Evolutionary conservation across 1,140 invertebrate genomes (phyloP).

Genomic region (Copidosoma floridanum): DNA sequence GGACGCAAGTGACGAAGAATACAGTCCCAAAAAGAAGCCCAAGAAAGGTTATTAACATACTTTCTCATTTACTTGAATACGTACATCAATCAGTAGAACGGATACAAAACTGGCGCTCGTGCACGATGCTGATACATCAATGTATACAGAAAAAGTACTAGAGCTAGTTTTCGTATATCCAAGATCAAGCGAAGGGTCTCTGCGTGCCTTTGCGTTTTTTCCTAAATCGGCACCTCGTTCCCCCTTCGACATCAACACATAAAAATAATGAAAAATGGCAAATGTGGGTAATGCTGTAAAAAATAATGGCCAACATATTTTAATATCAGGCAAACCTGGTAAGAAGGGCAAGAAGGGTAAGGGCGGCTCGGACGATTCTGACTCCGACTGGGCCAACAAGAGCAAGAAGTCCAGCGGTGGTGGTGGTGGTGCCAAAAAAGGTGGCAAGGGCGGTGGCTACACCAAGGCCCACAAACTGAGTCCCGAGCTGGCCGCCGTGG

Average conservation of each 20-base stretch:
- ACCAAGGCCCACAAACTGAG: slow-evolving; percentile 81
- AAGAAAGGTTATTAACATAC: slow-evolving; percentile 46
- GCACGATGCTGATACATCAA: too few species aligned
- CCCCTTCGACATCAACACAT: too few species aligned
- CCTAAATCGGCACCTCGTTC: not conserved
- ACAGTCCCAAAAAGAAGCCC: slow-evolving; percentile 62
- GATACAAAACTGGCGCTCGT: too few species aligned
- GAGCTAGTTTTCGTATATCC: too few species aligned
- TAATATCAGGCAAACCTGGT: slow-evolving; percentile 29
- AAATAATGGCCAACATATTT: too few species aligned
- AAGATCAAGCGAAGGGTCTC: too few species aligned
- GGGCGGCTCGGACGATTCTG: slow-evolving; percentile 72
- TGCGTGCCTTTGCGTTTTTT: too few species aligned
- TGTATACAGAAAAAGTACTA: too few species aligned
- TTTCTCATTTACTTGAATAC: not conserved
- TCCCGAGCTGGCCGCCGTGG: slow-evolving; percentile 78
- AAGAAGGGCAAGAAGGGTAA: slow-evolving; percentile 62
- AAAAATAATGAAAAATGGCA: not conserved
- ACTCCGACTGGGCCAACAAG: slow-evolving; percentile 75
- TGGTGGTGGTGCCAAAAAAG: slow-evolving; percentile 58
- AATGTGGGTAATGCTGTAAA: not conserved
- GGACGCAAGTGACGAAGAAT: slow-evolving; percentile 68
- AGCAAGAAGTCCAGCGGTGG: slow-evolving; percentile 54
- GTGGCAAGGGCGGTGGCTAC: slow-evolving; percentile 76
- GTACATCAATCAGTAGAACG: too few species aligned